Percentiles rank a stretch among this genome's conserved stretches.
Conservation (phyloP, 2,113 vertebrate genomes). For the Benitochromis conjunctus region DNA sequence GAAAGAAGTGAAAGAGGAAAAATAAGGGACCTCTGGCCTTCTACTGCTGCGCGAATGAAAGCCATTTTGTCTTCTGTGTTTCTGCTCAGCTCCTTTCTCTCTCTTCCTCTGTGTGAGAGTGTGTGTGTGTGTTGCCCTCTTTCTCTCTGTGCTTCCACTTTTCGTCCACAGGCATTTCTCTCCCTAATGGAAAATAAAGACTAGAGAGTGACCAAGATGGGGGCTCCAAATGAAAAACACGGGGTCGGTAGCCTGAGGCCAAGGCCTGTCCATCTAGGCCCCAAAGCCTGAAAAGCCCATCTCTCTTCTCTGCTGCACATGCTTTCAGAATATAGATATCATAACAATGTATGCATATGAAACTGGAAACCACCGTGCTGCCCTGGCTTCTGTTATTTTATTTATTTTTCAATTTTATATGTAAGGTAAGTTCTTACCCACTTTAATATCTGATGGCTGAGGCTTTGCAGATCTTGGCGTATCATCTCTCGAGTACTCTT, state of each 20-base stretch:
- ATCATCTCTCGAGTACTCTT: background rate
- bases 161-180: conserved; percentile 35
- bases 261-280: conserved; percentile 28
- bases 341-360: background rate
- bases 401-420: background rate
- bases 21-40: conserved; percentile 55
- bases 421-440: fast-evolving
- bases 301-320: background rate
- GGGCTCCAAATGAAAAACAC: conserved; percentile 59
- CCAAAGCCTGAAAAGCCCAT: background rate
- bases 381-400: background rate
- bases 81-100: background rate
- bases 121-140: conserved; percentile 3
- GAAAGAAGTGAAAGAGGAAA: background rate
- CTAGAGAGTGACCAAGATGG: conserved; percentile 30
- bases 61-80: conserved; percentile 49
- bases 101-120: background rate
- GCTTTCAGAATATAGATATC: background rate
- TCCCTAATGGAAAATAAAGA: conserved; percentile 65
- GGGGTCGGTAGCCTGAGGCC: conserved; percentile 45
- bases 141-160: conserved; percentile 6
- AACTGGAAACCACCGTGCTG: background rate
- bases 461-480: background rate
- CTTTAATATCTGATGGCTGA: background rate
- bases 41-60: conserved; percentile 33